Evolutionary conservation across 1,140 invertebrate species (phyloP).

Genomic region (Drosophila pandora): DNA sequence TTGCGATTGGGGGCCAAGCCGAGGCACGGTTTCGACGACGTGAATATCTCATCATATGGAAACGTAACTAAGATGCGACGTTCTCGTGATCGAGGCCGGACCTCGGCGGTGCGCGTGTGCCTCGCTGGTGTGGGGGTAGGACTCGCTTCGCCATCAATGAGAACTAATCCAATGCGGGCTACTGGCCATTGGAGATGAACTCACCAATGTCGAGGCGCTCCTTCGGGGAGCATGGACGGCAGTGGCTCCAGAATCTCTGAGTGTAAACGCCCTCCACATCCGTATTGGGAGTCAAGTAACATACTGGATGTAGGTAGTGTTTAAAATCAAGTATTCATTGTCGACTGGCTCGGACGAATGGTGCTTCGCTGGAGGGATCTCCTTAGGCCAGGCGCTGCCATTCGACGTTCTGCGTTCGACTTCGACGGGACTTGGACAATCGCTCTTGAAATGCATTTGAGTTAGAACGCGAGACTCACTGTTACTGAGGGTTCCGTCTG

Average conservation of each 20-base stretch:
- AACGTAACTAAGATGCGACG: slow-evolving; percentile 29
- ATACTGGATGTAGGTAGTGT: slow-evolving; percentile 59
- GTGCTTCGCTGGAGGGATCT: too few relatives aligned
- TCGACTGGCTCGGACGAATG: background rate
- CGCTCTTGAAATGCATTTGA: background rate
- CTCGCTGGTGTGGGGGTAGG: background rate
- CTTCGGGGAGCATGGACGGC: background rate
- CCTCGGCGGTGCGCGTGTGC: background rate
- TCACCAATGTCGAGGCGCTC: slow-evolving; percentile 53
- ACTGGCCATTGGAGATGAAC: slow-evolving; percentile 51
- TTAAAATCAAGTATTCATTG: slow-evolving; percentile 39
- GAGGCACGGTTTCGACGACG: slow-evolving; percentile 46
- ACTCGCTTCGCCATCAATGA: slow-evolving; percentile 51
- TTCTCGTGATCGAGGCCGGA: slow-evolving; percentile 46
- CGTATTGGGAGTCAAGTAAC: slow-evolving; percentile 27
- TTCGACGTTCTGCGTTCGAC: too few relatives aligned
- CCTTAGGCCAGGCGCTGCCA: too few relatives aligned
- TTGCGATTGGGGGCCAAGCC: background rate
- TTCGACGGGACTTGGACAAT: background rate
- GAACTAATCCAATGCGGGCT: slow-evolving; percentile 66
- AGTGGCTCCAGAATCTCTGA: slow-evolving; percentile 22
- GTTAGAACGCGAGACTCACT: slow-evolving; percentile 2
- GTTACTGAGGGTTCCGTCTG: background rate
- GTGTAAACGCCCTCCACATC: slow-evolving; percentile 47
- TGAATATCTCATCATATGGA: slow-evolving; percentile 65